Evolutionary conservation across 2,888 invertebrate genomes (phyloP), one percentile per base, ranked within the genome.

Genomic region (Diloba caeruleocephala): DNA sequence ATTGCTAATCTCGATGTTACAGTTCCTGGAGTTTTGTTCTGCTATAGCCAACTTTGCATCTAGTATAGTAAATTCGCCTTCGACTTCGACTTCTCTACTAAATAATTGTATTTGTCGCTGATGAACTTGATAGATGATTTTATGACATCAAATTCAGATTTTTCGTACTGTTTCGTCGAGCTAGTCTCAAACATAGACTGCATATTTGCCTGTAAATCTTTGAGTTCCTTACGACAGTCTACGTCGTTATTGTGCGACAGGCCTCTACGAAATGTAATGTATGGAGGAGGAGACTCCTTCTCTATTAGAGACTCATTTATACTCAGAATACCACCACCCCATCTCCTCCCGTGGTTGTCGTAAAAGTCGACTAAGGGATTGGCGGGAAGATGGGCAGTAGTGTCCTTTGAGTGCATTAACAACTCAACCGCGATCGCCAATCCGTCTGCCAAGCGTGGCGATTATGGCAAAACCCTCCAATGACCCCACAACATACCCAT

Each of bases 271-370:
- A 29, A 29, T 29, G 29, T 29, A 9, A 29, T 13, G 29, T 29
- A 29, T 29, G 29, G 29, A 29, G 29, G 29, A 29, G 29, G 29
- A 29, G 29, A 29, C 12, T 29, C 12, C 29, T 12, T 23, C 23
- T 23, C 23, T 23, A 23, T 23, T 23, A 23, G 23, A 23, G 23
- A 23, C 2, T 7, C 29, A 7, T 29, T n/a, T n/a, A n/a, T n/a
- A n/a, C n/a, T n/a, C n/a, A n/a, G n/a, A n/a, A n/a, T n/a, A n/a
- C n/a, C n/a, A n/a, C n/a, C n/a, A n/a, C n/a, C n/a, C n/a, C n/a
- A n/a, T n/a, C n/a, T n/a, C n/a, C n/a, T n/a, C n/a, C n/a, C n/a
- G n/a, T n/a, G n/a, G n/a, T n/a, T n/a, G n/a, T n/a, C n/a, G n/a
- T n/a, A n/a, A n/a, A n/a, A n/a, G n/a, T n/a, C n/a, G n/a, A n/a